Evolutionary conservation across 30 jellyfish, hydroid and myxozoan genomes (phyloP), one percentile per base, ranked within the genome.

Genomic region (Chrysaora quinquecirrha): DNA sequence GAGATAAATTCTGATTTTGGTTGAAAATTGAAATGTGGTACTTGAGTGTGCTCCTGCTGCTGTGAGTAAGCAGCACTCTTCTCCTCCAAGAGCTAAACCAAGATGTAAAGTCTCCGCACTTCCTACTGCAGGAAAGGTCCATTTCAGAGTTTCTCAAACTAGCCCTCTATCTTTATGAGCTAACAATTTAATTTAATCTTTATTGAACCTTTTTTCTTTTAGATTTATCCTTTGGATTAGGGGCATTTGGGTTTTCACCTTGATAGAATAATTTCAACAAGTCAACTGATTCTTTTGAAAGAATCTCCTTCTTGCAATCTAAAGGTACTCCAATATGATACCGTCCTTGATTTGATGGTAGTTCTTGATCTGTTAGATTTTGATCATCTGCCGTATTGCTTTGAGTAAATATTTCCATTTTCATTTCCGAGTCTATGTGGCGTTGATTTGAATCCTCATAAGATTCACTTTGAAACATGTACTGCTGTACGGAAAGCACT

Each of bases 221-320:
- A 65, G 84, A 65, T 30, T 83, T 83, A 64, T 78, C 83, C 62
- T 75, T 83, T 66, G 97, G 96, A 19, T 54, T 48, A 11, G 98
- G 98, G 3, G 96, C 93, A 72, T 80, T 68, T 16, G 98, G 98
- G 67, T 92, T 92, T 35, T 92, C 95, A 34, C 96, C 96, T 34
- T 71, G 87, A 67, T 92, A 92, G 81, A 92, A 92, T 73, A 22
- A 62, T 48, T 92, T 86, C 43, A 92, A 47, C 21, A 92, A 73
- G 10, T 46, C 25, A 2, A 92, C 69, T 3, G 98, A 86, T 30
- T 85, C 96, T 20, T 73, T 85, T 21, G 91, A 83, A 31, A 86
- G 58, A 6, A 86, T 72, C 28, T 91, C 96, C 29, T 86, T 47
- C 62, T 31, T 80, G 60, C 96, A 85, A 16, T 0, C 28, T 2